Base-by-base conservation (phyloP, 2,113 vertebrate species). In the Campylomormyrus tamandua region DNA sequence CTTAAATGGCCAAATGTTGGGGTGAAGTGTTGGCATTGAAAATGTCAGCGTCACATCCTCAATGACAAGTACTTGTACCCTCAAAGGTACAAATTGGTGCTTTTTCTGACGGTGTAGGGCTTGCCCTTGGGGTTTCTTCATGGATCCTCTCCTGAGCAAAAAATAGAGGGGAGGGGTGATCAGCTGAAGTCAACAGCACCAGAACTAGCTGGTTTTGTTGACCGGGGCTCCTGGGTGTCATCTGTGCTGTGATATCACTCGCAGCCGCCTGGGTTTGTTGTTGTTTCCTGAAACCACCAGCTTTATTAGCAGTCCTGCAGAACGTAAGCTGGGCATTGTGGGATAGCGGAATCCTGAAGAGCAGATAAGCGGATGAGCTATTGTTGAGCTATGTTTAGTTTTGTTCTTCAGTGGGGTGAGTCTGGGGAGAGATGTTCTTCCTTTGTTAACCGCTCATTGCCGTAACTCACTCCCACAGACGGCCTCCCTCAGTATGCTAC, bases 371-470 rank as follows among this genome's bases (percentile, higher is more conserved):
- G 48, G 49, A 49, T 27, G 10, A 13, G 85, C 45, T 84, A 42
- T 48, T 53, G 85, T 53, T 50, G 50, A 27, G 49, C 49, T 52
- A 7, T 87, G 21, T 84, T 84, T 46, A 84, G 39, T 83, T 83
- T 83, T 83, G 13, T 83, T 83, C 35, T 83, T 83, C 35, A 46
- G 42, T 39, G 80, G 74, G 39, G 83, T 27, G n/a, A 27, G 24
- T 27, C 21, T 24, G n/a, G 10, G 48, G 84, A 48, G 50, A 19
- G 50, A 35, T n/a, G 15, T 53, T 86, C 50, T 87, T 87, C 85
- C 48, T 87, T 48, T 86, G 24, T 86, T 48, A 52, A 86, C 84
- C 48, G n/a, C 49, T 87, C 85, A 87, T 87, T 87, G 85, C 31
- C 5, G 50, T 87, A 53, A 87, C 27, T 5, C 85, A 87, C 27